Evolutionary conservation across 1,140 invertebrate genomes (phyloP), one percentile per base, ranked within the genome.

Genomic region (Drosophila baimaii): DNA sequence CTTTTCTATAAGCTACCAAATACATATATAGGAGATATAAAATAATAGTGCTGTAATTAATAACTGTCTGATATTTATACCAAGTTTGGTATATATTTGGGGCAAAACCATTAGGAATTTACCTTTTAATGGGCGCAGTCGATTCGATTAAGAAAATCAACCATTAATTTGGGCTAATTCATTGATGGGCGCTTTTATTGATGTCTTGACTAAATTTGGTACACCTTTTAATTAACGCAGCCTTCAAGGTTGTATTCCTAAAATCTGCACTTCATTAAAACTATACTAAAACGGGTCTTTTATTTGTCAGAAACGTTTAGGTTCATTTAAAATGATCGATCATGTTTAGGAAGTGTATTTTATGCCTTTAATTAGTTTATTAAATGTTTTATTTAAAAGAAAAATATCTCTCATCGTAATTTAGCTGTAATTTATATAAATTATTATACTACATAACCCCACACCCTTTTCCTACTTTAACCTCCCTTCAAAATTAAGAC

Each of bases 191-290:
- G 31, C 31, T 25, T 56, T 25, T 43, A 56, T 27, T 25, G n/a
- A 17, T 25, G 35, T 55, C 6, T 39, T 49, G 39, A 21, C 56
- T 8, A 19, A 47, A 21, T 58, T 47, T 58, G 56, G 39, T 49
- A 58, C 12, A 49, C 25, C 15, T 43, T 27, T 57, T 57, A 57
- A 27, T 57, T 57, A 41, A 27, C 19, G 51, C 8, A 29, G 23
- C 13, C 13, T 9, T 10, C 12, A 58, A 58, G 25, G 25, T 47
- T 35, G 21, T 17, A 17, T 46, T 46, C 21, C 9, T 19, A n/a
- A 47, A 44, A 57, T 27, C 55, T 29, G 23, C 23, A 57, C 23
- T 43, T 15, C 13, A 44, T 29, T 44, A 27, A 46, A 19, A 13
- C 5, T 15, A 19, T 29, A 5, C 13, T 15, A 25, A 27, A 29